Evolutionary conservation across 1,140 invertebrate genomes (phyloP), one percentile per base, ranked within the genome.

Genomic region (Hycleus cichorii): DNA sequence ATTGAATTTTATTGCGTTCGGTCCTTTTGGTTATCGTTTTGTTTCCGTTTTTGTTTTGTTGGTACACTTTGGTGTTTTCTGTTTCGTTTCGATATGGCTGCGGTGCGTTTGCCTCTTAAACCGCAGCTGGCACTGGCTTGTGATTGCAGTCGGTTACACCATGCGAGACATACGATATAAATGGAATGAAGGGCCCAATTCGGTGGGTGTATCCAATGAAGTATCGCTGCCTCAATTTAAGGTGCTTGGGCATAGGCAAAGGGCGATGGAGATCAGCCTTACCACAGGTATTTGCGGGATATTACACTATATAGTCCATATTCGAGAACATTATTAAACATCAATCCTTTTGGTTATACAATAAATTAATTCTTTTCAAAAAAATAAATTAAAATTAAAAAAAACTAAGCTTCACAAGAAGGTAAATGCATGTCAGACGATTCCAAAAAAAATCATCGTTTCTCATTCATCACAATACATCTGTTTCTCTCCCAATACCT

Each of bases 101-200:
- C 61, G 60, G 60, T 56, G 64, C 59, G 58, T 53, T 60, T 58
- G 47, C 49, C 44, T 46, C 26, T 32, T 43, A 44, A 39, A 38
- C 49, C 50, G 50, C 51, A 62, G 51, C 51, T 66, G 51, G 64
- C 62, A 66, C 65, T 69, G 65, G 68, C 68, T 70, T 70, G 63
- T 84, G 79, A 74, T 72, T 82, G 77, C 85, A 95, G 93, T 95
- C 84, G 93, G 93, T 80, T 95, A 95, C 84, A 94, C 92, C 74
- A 95, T 94, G 91, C 83, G 89, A 78, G 93, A 96, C 83, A 95
- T 96, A 80, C 85, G 89, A 69, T 94, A 95, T 84, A 92, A 91
- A 78, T 95, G 92, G 92, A 91, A 92, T 78, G 90, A 91, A 75
- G 90, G 91, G 61, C 87, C 89, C 72, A 88, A 89, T 78, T 93